Evolutionary conservation across 2,797 vertebrate genomes (phyloP), one percentile per base, ranked within the genome.

Genomic region (Myotis findleyi): DNA sequence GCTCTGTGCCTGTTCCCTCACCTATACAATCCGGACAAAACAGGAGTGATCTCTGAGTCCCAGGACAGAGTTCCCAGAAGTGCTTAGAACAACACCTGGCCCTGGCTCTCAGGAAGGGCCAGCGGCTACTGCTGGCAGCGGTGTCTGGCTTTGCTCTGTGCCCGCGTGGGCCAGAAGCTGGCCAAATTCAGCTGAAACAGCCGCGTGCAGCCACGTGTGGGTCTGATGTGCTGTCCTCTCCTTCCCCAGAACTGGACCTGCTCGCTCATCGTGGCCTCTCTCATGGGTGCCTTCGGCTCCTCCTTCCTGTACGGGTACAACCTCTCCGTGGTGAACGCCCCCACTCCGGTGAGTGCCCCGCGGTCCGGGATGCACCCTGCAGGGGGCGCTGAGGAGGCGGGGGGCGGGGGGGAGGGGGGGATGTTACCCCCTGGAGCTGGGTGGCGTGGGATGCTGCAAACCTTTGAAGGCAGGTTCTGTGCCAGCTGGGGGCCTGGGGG

Each of bases 261-360:
- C 72, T 99, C 98, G 68, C 99, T 99, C 33, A 84, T 99, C 41
- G 91, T 97, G 16, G 99, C 99, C 1, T 98, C 99, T 17, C 98
- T 99, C 91, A 98, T 98, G 5, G 99, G 99, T 13, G 99, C 99
- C 81, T 98, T 99, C 23, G 99, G 99, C 1, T 99, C 99, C 0
- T 99, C 99, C 36, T 99, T 99, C 96, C 99, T 99, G 30, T 99
- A 99, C 0, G 99, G 99, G 20, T 99, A 99, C 98, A 99, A 99
- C 97, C 99, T 99, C 13, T 99, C 99, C 0, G 99, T 99, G 94
- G 99, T 99, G 97, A 99, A 99, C 0, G 99, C 99, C 59, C 99
- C 99, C 0, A 85, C 99, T 2, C 83, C 0, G 98, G 99, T 99
- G 98, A 99, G 99, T 99, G 91, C 49, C 33, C 33, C 27, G 0